Conservation (phyloP, 2,888 invertebrate genomes). For the Nomada lathburiana region DNA sequence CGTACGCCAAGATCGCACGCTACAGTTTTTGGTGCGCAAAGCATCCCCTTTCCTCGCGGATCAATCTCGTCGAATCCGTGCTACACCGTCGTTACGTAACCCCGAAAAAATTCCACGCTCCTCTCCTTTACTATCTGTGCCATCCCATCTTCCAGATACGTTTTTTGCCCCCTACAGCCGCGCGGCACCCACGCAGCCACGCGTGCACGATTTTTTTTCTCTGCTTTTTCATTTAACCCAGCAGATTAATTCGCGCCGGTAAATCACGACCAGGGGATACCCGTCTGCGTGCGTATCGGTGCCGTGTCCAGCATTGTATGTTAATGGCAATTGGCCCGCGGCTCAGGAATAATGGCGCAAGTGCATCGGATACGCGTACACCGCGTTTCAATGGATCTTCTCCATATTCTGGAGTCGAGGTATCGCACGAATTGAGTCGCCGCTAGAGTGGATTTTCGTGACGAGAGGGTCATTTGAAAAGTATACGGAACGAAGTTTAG, state of each 20-base stretch:
- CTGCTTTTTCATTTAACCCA: constrained; percentile 52
- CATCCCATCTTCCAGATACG: constrained; percentile 25
- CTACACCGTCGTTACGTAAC: constrained; percentile 24
- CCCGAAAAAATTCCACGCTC: constrained; percentile 15
- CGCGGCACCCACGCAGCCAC: constrained; percentile 23
- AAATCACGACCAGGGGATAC: constrained; percentile 64
- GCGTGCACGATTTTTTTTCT: constrained; percentile 15
- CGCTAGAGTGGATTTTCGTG: no score
- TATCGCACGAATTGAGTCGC: no score
- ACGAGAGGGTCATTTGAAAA: no score
- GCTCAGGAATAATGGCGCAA: constrained; percentile 65
- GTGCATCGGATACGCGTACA: constrained; percentile 44
- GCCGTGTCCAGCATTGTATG: constrained; percentile 72
- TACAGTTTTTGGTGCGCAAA: background rate
- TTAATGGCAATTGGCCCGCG: constrained; percentile 70
- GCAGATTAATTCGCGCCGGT: constrained; percentile 65
- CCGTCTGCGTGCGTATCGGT: constrained; percentile 43
- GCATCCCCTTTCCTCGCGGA: background rate
- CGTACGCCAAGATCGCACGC: no score
- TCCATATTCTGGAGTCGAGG: no score
- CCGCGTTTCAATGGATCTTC: constrained; percentile 17
- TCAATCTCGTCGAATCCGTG: constrained; percentile 9
- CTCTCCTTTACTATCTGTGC: constrained; percentile 20
- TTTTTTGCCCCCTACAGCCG: background rate
- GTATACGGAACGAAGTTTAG: no score